These are phyloP conservation scores for Neogobius melanostomus DNA, from an alignment of 2,113 vertebrate genomes.

Conservation along the genomic window DNA sequence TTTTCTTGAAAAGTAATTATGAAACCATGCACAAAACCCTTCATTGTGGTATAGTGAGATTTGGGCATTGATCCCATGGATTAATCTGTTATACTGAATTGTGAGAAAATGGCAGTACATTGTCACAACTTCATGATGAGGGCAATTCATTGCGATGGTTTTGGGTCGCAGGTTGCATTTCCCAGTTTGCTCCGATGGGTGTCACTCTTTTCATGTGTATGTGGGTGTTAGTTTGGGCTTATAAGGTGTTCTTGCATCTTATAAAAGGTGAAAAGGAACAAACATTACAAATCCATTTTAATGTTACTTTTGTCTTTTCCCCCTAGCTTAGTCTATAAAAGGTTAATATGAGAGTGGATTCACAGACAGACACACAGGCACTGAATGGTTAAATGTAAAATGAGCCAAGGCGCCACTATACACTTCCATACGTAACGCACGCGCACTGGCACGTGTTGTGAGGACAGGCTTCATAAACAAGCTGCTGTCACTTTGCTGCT, in stretches of 20 bases:
- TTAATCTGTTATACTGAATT: neutral
- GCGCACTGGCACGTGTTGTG: conserved; percentile 34
- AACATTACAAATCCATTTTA: no score
- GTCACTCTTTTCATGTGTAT: conserved; percentile 61
- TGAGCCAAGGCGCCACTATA: conserved; percentile 8
- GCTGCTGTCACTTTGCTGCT: conserved; percentile 33
- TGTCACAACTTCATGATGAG: neutral
- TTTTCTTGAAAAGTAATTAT: no score
- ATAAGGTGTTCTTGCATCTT: no score
- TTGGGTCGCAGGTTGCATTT: conserved; percentile 39
- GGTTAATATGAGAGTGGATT: no score
- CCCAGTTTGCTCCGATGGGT: conserved; percentile 39
- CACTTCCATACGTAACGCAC: conserved; percentile 32
- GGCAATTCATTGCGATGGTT: neutral
- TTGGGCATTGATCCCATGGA: neutral
- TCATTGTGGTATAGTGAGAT: neutral
- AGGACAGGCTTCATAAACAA: conserved; percentile 70
- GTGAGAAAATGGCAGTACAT: neutral
- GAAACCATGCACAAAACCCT: no score
- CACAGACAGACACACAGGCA: no score
- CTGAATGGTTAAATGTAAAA: conserved; percentile 49
- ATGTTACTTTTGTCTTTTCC: no score
- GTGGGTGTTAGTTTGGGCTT: neutral
- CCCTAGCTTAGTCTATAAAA: no score
- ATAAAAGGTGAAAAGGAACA: no score